Base-by-base conservation (phyloP, 2,888 invertebrate genomes). In the Zygogramma bicolorata region DNA sequence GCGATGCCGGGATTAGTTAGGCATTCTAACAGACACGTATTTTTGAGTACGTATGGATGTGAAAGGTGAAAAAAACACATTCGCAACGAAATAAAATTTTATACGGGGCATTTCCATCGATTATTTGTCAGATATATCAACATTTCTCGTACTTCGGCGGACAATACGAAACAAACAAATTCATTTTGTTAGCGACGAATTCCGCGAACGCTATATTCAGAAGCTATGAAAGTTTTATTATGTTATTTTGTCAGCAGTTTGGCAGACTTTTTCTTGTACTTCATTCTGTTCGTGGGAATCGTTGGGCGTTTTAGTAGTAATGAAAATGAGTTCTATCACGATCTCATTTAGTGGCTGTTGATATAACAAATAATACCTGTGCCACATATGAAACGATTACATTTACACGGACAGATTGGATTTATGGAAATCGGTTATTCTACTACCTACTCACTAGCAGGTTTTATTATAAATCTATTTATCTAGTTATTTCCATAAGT, bases 41-140 rank as follows among this genome's bases (percentile, higher is more conserved):
- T 27, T 53, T 6, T 25, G 46, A 53, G 53, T 53, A 6, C 53
- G 53, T 53, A 53, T 53, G 53, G 53, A 25, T 27, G 53, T 53
- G 27, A 53, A 53, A 46, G 46, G 20, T 2, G 1, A 25, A 53
- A n/a, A 25, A 27, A 10, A 46, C 8, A 20, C 10, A 27, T 53
- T 53, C 7, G 27, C 4, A 53, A 53, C n/a, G 18, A 46, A 53
- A 22, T 6, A n/a, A 53, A 27, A 4, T 27, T 8, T 46, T 25
- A 25, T 25, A 25, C 53, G 53, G 27, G 53, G 53, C 22, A 25
- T 25, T 53, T 53, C 27, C n/a, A 53, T 53, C 13, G 53, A 53
- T 53, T 22, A 53, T 25, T 53, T 53, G 53, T 53, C 53, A 53
- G 27, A 53, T 25, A 25, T 53, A 53, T 22, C 53, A 53, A 53